phyloP scores from a whole-genome alignment of 1,140 invertebrate species.

The Hylaeus anthracinus region DNA sequence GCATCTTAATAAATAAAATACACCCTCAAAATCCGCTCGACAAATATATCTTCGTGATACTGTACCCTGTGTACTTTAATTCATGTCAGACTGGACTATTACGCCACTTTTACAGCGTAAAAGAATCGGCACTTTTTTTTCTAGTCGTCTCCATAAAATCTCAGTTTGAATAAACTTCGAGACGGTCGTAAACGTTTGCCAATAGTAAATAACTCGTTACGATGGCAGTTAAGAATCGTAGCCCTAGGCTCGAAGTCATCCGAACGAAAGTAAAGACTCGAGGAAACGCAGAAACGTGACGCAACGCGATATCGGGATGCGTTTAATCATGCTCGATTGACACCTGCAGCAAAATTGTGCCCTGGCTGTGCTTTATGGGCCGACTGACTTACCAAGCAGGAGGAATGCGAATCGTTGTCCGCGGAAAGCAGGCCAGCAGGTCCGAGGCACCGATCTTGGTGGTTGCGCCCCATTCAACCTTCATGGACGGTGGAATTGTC shows the following conservation, averaged over 20 bases:
- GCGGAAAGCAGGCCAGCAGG: constrained; percentile 87
- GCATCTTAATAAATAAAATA: too few species aligned
- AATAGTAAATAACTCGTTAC: too few species aligned
- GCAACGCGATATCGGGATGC: background rate
- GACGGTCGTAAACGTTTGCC: too few species aligned
- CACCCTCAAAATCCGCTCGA: too few species aligned
- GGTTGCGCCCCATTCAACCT: constrained; percentile 93
- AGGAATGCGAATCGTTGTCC: constrained; percentile 89
- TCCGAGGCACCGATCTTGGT: constrained; percentile 91
- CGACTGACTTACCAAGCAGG: constrained; percentile 87
- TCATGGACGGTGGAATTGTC: constrained; percentile 91
- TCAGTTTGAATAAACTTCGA: too few species aligned
- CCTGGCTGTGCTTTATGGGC: constrained; percentile 87
- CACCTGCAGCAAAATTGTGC: constrained; percentile 78
- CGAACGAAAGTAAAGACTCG: background rate
- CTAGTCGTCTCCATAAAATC: too few species aligned
- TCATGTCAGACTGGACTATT: too few species aligned
- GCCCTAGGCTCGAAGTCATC: background rate
- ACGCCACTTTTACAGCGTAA: too few species aligned
- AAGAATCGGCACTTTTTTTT: too few species aligned
- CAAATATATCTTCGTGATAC: too few species aligned
- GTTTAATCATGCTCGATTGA: constrained; percentile 57
- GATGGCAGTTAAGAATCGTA: background rate
- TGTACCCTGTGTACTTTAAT: too few species aligned
- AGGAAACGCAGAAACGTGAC: background rate